A percentile compares a stretch with the other conserved stretches of the same genome.
Evolutionary conservation across 2,797 vertebrate species (phyloP).

Genomic region (Vultur gryphus): DNA sequence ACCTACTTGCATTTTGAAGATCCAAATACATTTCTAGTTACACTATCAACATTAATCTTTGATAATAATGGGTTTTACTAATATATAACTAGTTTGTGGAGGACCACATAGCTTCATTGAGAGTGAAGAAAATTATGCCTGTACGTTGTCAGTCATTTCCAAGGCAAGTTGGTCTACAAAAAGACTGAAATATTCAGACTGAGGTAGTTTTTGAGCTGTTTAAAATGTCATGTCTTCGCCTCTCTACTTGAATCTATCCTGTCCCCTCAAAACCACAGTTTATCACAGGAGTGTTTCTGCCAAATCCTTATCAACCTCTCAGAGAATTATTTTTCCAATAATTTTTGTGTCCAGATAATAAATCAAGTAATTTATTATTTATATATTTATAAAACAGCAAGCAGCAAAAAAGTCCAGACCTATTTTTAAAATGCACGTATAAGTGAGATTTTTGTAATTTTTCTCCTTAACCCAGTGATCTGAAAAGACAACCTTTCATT

Average conservation of each 20-base stretch:
- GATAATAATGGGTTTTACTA: not conserved
- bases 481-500: not conserved
- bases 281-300: not conserved
- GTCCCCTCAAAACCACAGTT: not conserved
- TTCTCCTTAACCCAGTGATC: not conserved
- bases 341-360: not conserved
- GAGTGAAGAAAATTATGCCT: not conserved
- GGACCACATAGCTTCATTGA: not conserved
- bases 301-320: not conserved
- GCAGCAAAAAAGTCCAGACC: not conserved
- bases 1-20: not conserved
- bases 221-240: not conserved
- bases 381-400: not conserved
- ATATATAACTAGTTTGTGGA: not conserved
- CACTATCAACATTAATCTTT: not conserved
- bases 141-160: not conserved
- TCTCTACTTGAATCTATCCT: not conserved
- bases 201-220: not conserved
- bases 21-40: not conserved
- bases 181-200: not conserved
- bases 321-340: not conserved
- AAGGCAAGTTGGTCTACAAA: not conserved
- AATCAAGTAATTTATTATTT: not conserved
- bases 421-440: not conserved
- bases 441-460: not conserved